Conservation (phyloP, 2,797 vertebrate genomes). For the Triplophysa yarkandensis region DNA sequence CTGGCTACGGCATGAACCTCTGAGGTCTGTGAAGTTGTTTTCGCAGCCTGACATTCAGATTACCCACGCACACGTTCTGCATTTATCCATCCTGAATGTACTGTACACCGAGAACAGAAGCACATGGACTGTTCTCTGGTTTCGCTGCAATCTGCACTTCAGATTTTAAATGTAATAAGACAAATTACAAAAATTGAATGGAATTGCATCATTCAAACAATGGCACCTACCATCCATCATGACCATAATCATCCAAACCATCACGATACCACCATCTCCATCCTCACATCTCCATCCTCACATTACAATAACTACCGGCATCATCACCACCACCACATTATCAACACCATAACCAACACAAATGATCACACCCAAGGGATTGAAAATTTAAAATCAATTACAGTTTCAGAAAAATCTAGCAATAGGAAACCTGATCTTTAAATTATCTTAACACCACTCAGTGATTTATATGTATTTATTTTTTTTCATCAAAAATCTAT, state of each 20-base stretch:
- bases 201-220: neutral
- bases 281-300: neutral
- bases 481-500: no score
- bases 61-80: conserved; percentile 21
- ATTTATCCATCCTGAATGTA: conserved; percentile 26
- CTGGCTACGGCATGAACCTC: conserved; percentile 32
- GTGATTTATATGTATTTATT: no score
- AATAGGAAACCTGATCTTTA: no score
- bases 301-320: neutral
- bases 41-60: conserved; percentile 35
- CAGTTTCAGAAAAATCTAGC: no score
- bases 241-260: neutral
- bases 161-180: neutral
- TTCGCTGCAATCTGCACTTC: neutral
- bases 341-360: neutral
- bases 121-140: conserved; percentile 14
- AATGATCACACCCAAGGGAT: neutral
- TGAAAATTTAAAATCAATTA: no score
- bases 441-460: no score
- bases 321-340: neutral
- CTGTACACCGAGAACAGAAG: conserved; percentile 29
- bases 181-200: neutral
- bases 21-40: conserved; percentile 27
- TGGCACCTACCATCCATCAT: neutral
- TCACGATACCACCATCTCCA: neutral